A percentile compares a stretch with the other conserved stretches of the same genome.
phyloP scores from a whole-genome alignment of 1,140 invertebrate species.

The Aethina tumida region DNA sequence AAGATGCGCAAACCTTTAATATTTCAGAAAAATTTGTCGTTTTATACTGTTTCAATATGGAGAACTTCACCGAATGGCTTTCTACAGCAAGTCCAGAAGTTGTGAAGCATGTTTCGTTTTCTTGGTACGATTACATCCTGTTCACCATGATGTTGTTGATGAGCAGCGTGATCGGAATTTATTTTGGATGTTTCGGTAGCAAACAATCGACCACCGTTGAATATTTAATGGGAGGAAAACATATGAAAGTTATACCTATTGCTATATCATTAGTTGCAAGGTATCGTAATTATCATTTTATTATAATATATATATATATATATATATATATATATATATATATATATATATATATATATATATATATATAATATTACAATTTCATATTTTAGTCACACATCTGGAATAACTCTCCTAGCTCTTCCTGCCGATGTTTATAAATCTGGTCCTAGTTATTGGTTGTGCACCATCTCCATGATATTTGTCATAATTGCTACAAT shows the following conservation, averaged over 20 bases:
- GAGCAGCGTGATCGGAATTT: conserved; percentile 62
- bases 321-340: background rate
- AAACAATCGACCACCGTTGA: conserved; percentile 64
- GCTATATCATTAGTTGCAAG: conserved; percentile 67
- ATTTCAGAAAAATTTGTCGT: too few species aligned
- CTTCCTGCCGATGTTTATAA: conserved; percentile 70
- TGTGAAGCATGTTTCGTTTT: too few species aligned
- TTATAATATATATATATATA: background rate
- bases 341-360: background rate
- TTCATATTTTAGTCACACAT: conserved; percentile 61
- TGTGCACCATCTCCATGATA: conserved; percentile 49
- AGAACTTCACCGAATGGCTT: too few species aligned
- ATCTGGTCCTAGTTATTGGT: conserved; percentile 57
- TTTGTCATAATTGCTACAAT: conserved; percentile 51
- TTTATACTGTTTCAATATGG: too few species aligned
- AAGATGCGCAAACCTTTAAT: too few species aligned
- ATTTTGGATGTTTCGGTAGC: conserved; percentile 62
- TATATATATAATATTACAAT: background rate
- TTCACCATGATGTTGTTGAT: conserved; percentile 52
- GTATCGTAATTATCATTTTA: conserved; percentile 38
- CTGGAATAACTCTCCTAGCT: conserved; percentile 69
- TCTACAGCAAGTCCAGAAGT: too few species aligned
- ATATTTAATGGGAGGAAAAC: conserved; percentile 69
- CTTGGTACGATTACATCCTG: conserved; percentile 49
- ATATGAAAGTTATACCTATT: conserved; percentile 66